These are phyloP conservation scores for Ictidomys tridecemlineatus DNA, from an alignment of 2,113 vertebrate species.

Conservation along the genomic window DNA sequence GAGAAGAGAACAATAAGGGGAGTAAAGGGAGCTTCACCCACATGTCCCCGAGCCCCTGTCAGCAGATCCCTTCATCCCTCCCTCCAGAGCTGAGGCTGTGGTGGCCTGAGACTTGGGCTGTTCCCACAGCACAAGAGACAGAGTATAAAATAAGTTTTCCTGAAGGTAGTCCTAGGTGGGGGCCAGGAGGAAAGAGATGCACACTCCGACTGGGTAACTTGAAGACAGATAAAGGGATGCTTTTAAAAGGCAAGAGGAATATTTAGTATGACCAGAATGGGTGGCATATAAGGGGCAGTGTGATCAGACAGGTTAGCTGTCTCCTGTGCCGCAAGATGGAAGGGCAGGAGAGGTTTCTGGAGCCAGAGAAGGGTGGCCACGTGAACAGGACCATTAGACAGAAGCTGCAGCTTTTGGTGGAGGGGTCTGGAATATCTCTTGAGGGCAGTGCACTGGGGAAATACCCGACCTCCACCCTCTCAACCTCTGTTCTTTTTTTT, in stretches of 20 bases:
- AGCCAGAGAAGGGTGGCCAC: not conserved
- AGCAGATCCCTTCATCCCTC: no score
- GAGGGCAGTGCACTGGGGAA: no score
- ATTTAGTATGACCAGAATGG: not conserved
- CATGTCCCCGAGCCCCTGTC: not conserved
- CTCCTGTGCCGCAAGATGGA: not conserved
- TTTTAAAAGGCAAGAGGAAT: not conserved
- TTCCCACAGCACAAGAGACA: not conserved
- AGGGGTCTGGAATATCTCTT: no score
- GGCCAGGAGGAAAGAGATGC: fast-evolving
- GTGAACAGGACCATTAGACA: no score
- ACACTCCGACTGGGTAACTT: not conserved
- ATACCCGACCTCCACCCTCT: no score
- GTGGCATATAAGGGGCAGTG: fast-evolving
- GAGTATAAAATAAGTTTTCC: no score
- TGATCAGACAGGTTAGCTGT: fast-evolving
- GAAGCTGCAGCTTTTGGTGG: not conserved
- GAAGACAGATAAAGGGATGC: not conserved
- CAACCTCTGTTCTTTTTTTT: no score
- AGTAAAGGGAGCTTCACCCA: fast-evolving
- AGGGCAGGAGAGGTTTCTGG: no score
- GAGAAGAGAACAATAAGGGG: not conserved
- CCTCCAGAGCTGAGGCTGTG: no score
- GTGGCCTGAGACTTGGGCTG: fast-evolving
- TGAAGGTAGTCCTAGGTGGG: no score